Base-by-base conservation (phyloP, 64 coral and sea anemone genomes). In the Actinia equina region DNA sequence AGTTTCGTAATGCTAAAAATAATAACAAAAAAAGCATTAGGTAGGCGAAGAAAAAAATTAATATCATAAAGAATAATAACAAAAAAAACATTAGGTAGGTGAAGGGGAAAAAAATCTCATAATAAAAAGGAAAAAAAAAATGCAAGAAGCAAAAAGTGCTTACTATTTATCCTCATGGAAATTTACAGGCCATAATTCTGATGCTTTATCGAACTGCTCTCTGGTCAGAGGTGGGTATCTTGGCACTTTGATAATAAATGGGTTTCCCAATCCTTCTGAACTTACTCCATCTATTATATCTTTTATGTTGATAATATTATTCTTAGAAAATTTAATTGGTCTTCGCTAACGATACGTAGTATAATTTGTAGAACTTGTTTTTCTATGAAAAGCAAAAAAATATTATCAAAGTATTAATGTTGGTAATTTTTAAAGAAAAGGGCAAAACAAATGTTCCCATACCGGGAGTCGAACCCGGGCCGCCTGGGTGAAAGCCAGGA, bases 401-500 rank as follows among this genome's bases (percentile, higher is more conserved):
- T 41, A 27, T 41, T 1, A 70, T 41, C 0, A 16, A 74, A 41
- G 15, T n/a, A n/a, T n/a, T n/a, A n/a, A n/a, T n/a, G n/a, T n/a
- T n/a, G n/a, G 7, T 11, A 74, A 41, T 41, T 7, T 49, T 49
- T 15, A 27, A 13, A 41, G 13, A 74, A 74, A 74, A 14, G 11
- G 13, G 41, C 10, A 30, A 92, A 89, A 83, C 44, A 18, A 1
- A 25, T 27, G 87, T 96, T 96, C 94, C 94, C 94, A 96, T 90
- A 89, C 94, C 94, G 94, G 94, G 94, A 96, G 91, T 96, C 91
- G 94, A 96, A 96, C 94, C 94, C 94, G 94, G 94, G 94, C 94
- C 94, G 91, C 91, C 94, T 96, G 94, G 94, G 94, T 96, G 94
- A 96, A 96, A 96, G 49, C 94, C 94, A 96, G 94, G 91, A 96